Evolutionary conservation across 2,113 vertebrate genomes (phyloP).

Genomic region (Dromiciops gliroides): DNA sequence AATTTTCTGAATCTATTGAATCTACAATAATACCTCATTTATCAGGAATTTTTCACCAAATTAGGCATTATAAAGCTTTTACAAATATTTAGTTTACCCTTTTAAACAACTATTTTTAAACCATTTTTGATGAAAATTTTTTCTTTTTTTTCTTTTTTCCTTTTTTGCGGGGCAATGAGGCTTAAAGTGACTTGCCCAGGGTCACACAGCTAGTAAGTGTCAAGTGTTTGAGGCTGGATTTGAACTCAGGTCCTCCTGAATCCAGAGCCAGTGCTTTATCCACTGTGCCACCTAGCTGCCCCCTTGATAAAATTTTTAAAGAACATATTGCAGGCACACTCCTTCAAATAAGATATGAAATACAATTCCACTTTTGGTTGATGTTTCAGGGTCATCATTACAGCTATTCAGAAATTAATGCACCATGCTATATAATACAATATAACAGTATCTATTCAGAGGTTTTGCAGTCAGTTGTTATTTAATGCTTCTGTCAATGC

Average conservation of each 20-base stretch:
- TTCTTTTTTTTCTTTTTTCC: no score
- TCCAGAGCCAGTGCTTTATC: no score
- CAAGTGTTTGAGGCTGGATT: no score
- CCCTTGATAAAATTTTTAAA: neutral
- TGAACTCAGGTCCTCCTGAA: no score
- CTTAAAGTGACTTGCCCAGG: no score
- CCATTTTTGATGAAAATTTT: constrained; percentile 11
- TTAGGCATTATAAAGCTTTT: neutral
- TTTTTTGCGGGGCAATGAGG: no score
- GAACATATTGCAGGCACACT: neutral
- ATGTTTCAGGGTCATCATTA: neutral
- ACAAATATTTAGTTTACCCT: constrained; percentile 9
- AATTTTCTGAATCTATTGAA: neutral
- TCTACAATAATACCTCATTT: constrained; percentile 10
- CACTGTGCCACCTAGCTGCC: no score
- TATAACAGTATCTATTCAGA: neutral
- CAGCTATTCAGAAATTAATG: neutral
- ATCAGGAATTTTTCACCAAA: neutral
- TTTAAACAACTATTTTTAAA: constrained; percentile 4
- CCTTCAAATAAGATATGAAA: neutral
- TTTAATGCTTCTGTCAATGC: neutral
- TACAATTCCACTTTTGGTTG: no score
- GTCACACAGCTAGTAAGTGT: no score
- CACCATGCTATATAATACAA: neutral
- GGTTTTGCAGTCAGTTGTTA: neutral